phyloP scores from a whole-genome alignment of 2,797 vertebrate genomes.

The Anas bahamensis region DNA sequence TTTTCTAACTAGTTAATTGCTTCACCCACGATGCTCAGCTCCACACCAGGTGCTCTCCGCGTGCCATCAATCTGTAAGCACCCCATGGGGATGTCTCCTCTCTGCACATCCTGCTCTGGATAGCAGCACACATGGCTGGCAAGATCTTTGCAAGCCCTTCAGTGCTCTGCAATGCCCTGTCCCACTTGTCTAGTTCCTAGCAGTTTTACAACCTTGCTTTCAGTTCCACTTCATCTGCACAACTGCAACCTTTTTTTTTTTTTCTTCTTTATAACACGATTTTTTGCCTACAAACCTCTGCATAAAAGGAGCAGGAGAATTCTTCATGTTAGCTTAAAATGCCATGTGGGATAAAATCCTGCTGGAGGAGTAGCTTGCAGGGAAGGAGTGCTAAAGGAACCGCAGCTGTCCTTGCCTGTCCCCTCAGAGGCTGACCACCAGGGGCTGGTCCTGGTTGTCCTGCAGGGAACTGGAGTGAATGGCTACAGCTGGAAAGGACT shows the following conservation, averaged over 20 bases:
- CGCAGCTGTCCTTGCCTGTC: neutral
- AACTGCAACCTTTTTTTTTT: neutral
- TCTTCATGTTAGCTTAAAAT: neutral
- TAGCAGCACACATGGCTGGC: neutral
- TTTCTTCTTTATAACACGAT: neutral
- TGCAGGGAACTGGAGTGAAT: neutral
- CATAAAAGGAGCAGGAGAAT: neutral
- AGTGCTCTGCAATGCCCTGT: neutral
- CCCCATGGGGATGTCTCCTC: neutral
- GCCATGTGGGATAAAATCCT: neutral
- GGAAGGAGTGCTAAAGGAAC: neutral
- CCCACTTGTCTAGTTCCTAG: neutral
- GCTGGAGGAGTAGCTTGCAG: neutral
- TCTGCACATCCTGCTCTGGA: neutral
- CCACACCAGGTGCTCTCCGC: neutral
- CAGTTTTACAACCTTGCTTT: neutral
- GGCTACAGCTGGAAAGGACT: neutral
- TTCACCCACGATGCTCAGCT: neutral
- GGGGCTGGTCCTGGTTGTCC: neutral
- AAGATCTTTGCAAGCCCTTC: neutral
- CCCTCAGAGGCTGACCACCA: neutral
- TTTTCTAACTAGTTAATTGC: neutral
- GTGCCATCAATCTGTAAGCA: neutral
- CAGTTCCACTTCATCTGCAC: neutral
- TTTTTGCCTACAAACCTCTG: neutral